These are phyloP conservation scores for Mormyrus proboscirostris DNA, from an alignment of 2,797 vertebrate genomes.

Conservation along the genomic window DNA sequence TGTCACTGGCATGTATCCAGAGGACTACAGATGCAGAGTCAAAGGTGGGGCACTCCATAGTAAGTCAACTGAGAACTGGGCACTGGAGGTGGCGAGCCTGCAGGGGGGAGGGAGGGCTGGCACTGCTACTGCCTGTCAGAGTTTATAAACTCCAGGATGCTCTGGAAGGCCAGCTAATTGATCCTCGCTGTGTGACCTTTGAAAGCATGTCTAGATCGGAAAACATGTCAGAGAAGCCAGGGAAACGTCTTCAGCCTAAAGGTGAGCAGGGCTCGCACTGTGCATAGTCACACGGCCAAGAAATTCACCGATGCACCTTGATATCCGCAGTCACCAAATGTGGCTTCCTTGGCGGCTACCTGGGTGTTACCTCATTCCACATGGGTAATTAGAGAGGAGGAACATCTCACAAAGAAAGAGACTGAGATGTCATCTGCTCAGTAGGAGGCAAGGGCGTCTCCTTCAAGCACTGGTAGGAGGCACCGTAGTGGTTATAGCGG, in stretches of 20 bases:
- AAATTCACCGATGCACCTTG: background rate
- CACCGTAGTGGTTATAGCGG: background rate
- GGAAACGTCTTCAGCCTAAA: background rate
- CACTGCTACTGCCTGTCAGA: background rate
- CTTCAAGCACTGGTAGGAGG: background rate
- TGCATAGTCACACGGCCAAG: background rate
- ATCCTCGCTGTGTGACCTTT: slow-evolving; percentile 3
- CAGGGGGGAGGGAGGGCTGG: background rate
- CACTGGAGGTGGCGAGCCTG: background rate
- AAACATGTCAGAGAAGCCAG: background rate
- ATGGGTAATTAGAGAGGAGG: background rate
- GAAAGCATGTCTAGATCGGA: background rate
- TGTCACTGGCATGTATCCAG: background rate
- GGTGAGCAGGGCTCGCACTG: background rate
- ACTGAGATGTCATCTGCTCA: background rate
- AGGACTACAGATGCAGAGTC: too few species aligned
- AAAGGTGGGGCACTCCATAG: background rate
- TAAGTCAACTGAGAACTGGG: background rate
- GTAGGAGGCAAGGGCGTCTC: background rate
- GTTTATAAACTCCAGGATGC: background rate
- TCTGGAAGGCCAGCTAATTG: background rate
- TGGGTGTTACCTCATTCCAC: background rate
- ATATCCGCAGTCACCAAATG: background rate
- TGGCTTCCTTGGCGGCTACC: background rate
- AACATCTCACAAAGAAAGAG: background rate